A percentile compares a stretch with the other conserved stretches of the same genome.
Evolutionary conservation across 2,888 invertebrate genomes (phyloP).

Genomic region (Mesochorus sp.): DNA sequence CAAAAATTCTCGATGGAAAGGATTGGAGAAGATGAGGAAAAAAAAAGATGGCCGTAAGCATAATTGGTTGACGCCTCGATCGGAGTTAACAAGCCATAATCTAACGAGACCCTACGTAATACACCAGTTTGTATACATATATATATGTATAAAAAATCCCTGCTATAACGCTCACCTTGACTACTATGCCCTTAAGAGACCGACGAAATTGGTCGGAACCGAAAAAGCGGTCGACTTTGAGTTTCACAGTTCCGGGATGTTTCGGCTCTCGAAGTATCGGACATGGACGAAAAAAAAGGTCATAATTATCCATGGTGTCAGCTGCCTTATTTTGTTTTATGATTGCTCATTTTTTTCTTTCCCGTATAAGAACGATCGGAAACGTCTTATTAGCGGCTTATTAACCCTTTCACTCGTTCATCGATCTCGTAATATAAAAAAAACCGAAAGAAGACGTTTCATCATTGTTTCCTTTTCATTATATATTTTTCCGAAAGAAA

Average conservation of each 20-base stretch:
- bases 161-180: slow-evolving; percentile 32
- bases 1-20: too few species aligned
- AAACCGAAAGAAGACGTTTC: slow-evolving; percentile 6
- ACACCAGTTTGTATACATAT: slow-evolving; percentile 14
- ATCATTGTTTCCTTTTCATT: not conserved
- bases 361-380: not conserved
- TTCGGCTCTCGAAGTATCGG: slow-evolving; percentile 45
- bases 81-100: slow-evolving; percentile 40
- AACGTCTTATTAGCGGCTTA: slow-evolving; percentile 44
- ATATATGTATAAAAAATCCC: not conserved
- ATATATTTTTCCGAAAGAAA: not conserved
- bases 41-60: too few species aligned
- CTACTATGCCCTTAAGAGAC: slow-evolving; percentile 46
- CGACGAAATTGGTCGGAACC: slow-evolving; percentile 46
- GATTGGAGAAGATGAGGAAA: too few species aligned
- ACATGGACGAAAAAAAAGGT: slow-evolving; percentile 10
- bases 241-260: slow-evolving; percentile 31
- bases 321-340: slow-evolving; percentile 36
- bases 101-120: slow-evolving; percentile 34
- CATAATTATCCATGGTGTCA: slow-evolving; percentile 45
- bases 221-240: slow-evolving; percentile 24
- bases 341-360: not conserved
- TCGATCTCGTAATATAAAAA: slow-evolving; percentile 20
- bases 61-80: slow-evolving; percentile 49
- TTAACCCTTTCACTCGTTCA: slow-evolving; percentile 41